Conservation (phyloP, 1,140 invertebrate genomes). For the Eueides isabella region DNA sequence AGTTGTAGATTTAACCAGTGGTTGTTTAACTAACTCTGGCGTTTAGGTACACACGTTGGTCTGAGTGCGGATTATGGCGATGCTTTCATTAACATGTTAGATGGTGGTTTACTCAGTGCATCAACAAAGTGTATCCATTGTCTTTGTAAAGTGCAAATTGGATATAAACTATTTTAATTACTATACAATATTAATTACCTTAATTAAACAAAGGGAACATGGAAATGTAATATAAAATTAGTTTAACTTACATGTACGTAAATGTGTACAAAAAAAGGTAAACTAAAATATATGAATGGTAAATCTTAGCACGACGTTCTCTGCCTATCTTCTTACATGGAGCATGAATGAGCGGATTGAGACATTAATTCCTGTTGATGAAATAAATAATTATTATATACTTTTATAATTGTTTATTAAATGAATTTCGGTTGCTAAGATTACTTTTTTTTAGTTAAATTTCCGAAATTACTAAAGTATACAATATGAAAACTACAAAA, state of each 20-base stretch:
- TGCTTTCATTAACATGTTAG: conserved; percentile 12
- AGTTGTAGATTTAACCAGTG: conserved; percentile 7
- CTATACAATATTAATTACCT: not conserved
- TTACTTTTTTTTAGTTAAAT: too few species aligned
- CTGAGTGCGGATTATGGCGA: conserved; percentile 7
- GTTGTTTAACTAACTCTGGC: conserved; percentile 1
- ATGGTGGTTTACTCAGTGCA: not conserved
- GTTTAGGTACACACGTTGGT: conserved; percentile 5
- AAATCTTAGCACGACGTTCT: too few species aligned
- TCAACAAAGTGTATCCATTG: not conserved
- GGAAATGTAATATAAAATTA: not conserved
- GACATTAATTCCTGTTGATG: too few species aligned
- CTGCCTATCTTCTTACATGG: too few species aligned
- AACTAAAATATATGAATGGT: too few species aligned
- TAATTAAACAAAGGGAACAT: not conserved
- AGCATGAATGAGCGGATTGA: too few species aligned
- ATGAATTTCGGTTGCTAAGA: too few species aligned
- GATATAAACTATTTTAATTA: not conserved
- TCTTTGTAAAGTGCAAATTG: not conserved
- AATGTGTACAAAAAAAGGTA: too few species aligned
- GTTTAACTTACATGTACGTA: too few species aligned
- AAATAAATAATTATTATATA: too few species aligned
- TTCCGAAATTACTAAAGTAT: too few species aligned
- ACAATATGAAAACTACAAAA: not conserved
- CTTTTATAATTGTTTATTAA: too few species aligned